Conservation (phyloP, 2,888 invertebrate species). For the Eumacrocentrus americanus region DNA sequence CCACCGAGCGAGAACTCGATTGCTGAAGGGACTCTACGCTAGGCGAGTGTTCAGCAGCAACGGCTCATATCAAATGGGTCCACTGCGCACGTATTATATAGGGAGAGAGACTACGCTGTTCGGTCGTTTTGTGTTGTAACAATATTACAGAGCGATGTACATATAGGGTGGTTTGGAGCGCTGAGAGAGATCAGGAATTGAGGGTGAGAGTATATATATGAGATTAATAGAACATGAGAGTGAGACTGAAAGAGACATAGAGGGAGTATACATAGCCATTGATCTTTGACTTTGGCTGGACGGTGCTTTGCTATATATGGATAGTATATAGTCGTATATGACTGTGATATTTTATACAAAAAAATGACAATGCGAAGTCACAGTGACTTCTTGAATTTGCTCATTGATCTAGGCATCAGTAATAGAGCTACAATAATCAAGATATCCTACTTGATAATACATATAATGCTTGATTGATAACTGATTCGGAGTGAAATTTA, state of each 20-base stretch:
- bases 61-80: conserved; percentile 18
- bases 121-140: conserved; percentile 24
- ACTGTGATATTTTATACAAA: conserved; percentile 6
- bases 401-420: too few species aligned
- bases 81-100: conserved; percentile 14
- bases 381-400: background rate
- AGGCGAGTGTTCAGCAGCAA: conserved; percentile 32
- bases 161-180: conserved; percentile 18
- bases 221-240: conserved; percentile 27
- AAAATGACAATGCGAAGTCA: conserved; percentile 2
- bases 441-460: too few species aligned
- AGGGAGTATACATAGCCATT: conserved; percentile 5
- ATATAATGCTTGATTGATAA: too few species aligned
- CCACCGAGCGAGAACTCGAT: conserved; percentile 31
- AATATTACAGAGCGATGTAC: conserved; percentile 38
- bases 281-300: conserved; percentile 17
- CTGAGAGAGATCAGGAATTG: conserved; percentile 15
- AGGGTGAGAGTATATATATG: conserved; percentile 17
- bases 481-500: too few species aligned
- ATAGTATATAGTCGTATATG: conserved; percentile 7
- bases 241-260: conserved; percentile 14
- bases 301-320: too few species aligned
- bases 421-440: too few species aligned
- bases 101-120: conserved; percentile 20
- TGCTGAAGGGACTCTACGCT: conserved; percentile 33